A percentile compares a stretch with the other conserved stretches of the same genome.
These are phyloP conservation scores for Calonectris borealis DNA, from an alignment of 2,113 vertebrate genomes.

Conservation along the genomic window DNA sequence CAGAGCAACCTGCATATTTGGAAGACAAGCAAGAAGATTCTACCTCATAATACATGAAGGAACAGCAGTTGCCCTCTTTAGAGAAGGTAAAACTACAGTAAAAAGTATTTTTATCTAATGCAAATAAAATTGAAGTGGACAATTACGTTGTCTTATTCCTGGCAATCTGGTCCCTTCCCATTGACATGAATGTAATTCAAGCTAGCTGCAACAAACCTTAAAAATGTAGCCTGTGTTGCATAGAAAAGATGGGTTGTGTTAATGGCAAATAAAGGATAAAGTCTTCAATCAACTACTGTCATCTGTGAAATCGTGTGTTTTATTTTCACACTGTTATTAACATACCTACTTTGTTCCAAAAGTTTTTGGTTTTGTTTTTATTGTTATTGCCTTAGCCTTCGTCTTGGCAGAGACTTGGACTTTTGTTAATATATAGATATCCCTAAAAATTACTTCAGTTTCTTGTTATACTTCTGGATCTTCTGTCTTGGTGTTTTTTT, in stretches of 20 bases:
- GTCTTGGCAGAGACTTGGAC: background rate
- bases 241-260: background rate
- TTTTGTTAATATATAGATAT: background rate
- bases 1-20: background rate
- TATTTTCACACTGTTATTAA: background rate
- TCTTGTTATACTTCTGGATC: background rate
- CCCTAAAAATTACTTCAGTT: background rate
- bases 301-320: background rate
- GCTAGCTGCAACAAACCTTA: background rate
- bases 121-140: background rate
- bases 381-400: background rate
- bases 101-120: background rate
- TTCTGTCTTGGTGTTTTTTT: background rate
- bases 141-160: background rate
- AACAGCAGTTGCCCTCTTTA: background rate
- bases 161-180: background rate
- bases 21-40: background rate
- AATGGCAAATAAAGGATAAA: background rate
- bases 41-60: background rate
- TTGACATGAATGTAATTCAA: background rate
- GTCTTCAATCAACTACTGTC: background rate
- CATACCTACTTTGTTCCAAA: background rate
- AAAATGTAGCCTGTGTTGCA: background rate
- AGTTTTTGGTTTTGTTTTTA: background rate
- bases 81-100: background rate